Conservation (phyloP, 2,888 invertebrate species). For the Meandrusa payeni region DNA sequence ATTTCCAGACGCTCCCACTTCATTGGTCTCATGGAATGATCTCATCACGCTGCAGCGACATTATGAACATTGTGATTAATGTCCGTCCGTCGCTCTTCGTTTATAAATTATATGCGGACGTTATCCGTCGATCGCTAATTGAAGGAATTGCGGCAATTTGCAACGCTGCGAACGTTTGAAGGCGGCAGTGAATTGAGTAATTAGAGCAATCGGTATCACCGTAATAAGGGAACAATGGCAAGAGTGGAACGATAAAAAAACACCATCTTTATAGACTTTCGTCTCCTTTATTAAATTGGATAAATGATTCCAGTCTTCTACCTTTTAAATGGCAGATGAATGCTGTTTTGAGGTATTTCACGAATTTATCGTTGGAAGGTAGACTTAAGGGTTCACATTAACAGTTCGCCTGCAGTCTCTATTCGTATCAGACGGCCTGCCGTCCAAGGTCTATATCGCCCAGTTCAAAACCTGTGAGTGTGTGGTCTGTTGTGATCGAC, state of each 20-base stretch:
- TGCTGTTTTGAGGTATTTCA: too few relatives aligned
- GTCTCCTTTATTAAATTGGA: background rate
- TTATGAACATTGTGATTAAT: constrained; percentile 57
- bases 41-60: constrained; percentile 49
- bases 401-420: too few relatives aligned
- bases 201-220: constrained; percentile 38
- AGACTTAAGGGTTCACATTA: too few relatives aligned
- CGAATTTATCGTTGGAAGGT: too few relatives aligned
- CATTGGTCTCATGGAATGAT: constrained; percentile 40
- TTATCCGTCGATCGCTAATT: constrained; percentile 68
- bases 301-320: too few relatives aligned
- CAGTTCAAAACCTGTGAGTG: too few relatives aligned
- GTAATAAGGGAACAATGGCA: constrained; percentile 30
- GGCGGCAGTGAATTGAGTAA: constrained; percentile 61
- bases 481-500: too few relatives aligned
- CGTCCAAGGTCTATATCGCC: too few relatives aligned
- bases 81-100: constrained; percentile 42
- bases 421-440: too few relatives aligned
- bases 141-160: constrained; percentile 64
- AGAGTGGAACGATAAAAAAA: constrained; percentile 27
- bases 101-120: constrained; percentile 50
- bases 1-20: constrained; percentile 2
- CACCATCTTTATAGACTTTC: background rate
- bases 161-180: constrained; percentile 39
- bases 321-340: too few relatives aligned